Percentiles rank a stretch among this genome's conserved stretches.
Evolutionary conservation across 2,113 vertebrate species (phyloP).

Genomic region (Myrmophylax atrothorax): DNA sequence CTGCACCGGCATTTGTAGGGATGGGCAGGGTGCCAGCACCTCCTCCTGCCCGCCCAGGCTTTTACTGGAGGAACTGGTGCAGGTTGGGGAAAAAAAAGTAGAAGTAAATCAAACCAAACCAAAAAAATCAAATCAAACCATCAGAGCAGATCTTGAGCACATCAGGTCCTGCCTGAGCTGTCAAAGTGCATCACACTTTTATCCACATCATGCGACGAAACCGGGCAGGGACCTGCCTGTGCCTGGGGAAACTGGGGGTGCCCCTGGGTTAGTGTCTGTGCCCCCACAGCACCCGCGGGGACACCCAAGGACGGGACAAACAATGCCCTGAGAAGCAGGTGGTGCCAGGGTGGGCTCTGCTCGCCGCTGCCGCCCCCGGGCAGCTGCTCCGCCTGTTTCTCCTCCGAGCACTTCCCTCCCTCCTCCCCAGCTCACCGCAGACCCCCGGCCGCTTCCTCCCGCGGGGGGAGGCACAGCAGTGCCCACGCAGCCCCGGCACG

Average conservation of each 20-base stretch:
- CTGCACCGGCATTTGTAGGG: not conserved
- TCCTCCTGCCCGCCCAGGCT: not conserved
- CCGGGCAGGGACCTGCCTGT: fast-evolving
- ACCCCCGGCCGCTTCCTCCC: not conserved
- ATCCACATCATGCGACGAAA: fast-evolving
- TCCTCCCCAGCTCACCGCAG: not conserved
- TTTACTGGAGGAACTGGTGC: not conserved
- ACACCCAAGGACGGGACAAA: not conserved
- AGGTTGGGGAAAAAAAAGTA: not conserved
- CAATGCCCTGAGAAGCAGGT: fast-evolving
- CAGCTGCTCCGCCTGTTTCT: not conserved
- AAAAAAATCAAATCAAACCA: not conserved
- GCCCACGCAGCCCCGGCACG: not conserved
- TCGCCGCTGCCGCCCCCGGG: not conserved
- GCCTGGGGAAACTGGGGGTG: not conserved
- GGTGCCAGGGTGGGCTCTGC: not conserved
- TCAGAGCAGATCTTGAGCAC: not conserved
- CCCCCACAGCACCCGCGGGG: not conserved
- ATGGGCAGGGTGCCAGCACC: not conserved
- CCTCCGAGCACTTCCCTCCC: not conserved
- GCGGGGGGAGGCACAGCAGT: not conserved
- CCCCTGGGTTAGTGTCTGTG: not conserved
- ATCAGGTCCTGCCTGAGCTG: not conserved
- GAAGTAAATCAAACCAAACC: not conserved
- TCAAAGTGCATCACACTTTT: fast-evolving